Evolutionary conservation across 2,797 vertebrate species (phyloP).

Genomic region (Rhynchotus rufescens): DNA sequence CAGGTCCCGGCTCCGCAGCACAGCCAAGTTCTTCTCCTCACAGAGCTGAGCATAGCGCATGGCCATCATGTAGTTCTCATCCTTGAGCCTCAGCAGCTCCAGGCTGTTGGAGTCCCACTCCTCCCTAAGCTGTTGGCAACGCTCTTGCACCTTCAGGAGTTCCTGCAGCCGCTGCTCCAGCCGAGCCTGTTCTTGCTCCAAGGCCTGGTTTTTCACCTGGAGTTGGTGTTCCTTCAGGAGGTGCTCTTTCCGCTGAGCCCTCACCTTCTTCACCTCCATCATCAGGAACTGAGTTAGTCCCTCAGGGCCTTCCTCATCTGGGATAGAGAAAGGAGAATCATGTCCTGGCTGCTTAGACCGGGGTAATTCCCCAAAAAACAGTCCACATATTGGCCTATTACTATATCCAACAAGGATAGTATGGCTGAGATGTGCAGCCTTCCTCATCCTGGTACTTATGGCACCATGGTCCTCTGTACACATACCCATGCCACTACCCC

Average conservation of each 20-base stretch:
- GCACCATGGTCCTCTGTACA: not conserved
- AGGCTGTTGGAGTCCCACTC: conserved; percentile 86
- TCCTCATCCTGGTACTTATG: not conserved
- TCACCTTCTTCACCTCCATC: conserved; percentile 90
- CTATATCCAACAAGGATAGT: not conserved
- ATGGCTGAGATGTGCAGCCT: not conserved
- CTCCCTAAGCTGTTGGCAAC: conserved; percentile 88
- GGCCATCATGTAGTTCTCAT: conserved; percentile 91
- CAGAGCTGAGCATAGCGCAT: conserved; percentile 90
- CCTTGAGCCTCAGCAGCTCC: conserved; percentile 91
- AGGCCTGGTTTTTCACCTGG: conserved; percentile 86
- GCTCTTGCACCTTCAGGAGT: conserved; percentile 84
- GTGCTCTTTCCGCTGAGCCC: conserved; percentile 87
- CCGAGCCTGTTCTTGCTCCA: conserved; percentile 88
- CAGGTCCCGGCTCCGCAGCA: conserved; percentile 87
- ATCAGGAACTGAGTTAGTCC: conserved; percentile 95
- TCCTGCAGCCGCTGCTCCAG: conserved; percentile 87
- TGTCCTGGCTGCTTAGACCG: not conserved
- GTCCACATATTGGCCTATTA: not conserved
- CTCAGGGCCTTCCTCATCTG: conserved; percentile 94
- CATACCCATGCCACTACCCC: accelerated
- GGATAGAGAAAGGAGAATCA: not conserved
- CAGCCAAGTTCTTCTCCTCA: conserved; percentile 88
- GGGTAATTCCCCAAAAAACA: not conserved
- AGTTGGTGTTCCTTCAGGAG: conserved; percentile 88